These are phyloP conservation scores for Cyclophora albipunctata DNA, from an alignment of 2,888 invertebrate species.

Conservation along the genomic window DNA sequence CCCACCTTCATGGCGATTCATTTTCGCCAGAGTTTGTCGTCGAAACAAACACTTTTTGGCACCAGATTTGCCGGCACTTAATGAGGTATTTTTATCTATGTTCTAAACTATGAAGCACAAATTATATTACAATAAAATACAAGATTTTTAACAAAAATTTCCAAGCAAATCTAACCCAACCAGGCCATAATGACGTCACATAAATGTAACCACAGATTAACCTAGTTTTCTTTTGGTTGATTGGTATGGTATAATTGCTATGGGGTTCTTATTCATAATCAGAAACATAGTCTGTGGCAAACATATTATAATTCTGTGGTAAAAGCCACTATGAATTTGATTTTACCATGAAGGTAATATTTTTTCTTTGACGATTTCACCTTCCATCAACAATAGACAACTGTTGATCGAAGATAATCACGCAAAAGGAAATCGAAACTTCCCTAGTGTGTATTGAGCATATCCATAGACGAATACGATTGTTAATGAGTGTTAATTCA, in stretches of 20 bases:
- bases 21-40: constrained; percentile 77
- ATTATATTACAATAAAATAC: constrained; percentile 78
- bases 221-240: constrained; percentile 8
- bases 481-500: no score
- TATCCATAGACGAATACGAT: no score
- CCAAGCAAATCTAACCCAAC: constrained; percentile 83
- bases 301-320: no score
- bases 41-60: constrained; percentile 64
- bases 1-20: constrained; percentile 97
- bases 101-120: constrained; percentile 74
- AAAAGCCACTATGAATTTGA: no score
- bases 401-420: no score
- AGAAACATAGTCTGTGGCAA: no score
- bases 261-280: no score
- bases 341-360: no score
- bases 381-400: no score
- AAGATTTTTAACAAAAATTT: constrained; percentile 79
- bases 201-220: constrained; percentile 37
- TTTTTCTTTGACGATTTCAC: no score
- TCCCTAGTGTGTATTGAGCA: no score
- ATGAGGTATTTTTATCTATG: constrained; percentile 71
- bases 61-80: constrained; percentile 65
- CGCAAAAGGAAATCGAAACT: no score
- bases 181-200: constrained; percentile 80
- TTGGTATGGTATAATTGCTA: background rate